Conservation (phyloP, 2,888 invertebrate genomes). For the Prenolepis imparis region DNA sequence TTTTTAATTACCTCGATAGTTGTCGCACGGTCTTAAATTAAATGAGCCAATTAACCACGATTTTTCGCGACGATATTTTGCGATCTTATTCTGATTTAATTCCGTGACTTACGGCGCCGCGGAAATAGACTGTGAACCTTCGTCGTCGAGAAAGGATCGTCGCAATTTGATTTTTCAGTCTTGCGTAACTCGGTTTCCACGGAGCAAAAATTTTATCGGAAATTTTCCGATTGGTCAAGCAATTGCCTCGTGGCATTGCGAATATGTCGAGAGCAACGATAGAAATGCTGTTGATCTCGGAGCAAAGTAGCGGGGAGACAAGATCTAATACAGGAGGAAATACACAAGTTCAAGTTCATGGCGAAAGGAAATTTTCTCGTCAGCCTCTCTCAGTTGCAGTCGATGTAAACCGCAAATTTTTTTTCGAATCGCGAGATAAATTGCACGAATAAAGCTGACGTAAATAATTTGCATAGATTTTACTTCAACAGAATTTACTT, state of each 20-base stretch:
- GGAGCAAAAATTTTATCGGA: conserved; percentile 62
- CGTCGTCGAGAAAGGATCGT: neutral
- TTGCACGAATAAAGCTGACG: neutral
- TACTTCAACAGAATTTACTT: neutral
- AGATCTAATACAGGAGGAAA: neutral
- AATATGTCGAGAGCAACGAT: conserved; percentile 60
- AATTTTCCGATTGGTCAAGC: conserved; percentile 67
- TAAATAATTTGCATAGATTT: neutral
- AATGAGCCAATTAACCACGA: conserved; percentile 28
- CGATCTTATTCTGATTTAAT: conserved; percentile 5
- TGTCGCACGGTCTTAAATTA: neutral
- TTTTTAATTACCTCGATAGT: conserved; percentile 7
- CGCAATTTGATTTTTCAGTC: conserved; percentile 56
- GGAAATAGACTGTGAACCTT: conserved; percentile 6
- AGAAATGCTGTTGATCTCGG: conserved; percentile 73
- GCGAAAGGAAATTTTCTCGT: neutral
- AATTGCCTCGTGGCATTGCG: conserved; percentile 56
- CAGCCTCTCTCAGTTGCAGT: neutral
- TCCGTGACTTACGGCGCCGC: neutral
- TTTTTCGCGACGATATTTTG: neutral
- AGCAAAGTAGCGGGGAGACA: conserved; percentile 18
- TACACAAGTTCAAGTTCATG: conserved; percentile 62
- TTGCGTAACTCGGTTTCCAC: conserved; percentile 7
- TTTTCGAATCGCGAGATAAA: neutral
- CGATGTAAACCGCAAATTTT: neutral